Conservation (phyloP, 2,888 invertebrate genomes). For the Cordilura impudica region DNA sequence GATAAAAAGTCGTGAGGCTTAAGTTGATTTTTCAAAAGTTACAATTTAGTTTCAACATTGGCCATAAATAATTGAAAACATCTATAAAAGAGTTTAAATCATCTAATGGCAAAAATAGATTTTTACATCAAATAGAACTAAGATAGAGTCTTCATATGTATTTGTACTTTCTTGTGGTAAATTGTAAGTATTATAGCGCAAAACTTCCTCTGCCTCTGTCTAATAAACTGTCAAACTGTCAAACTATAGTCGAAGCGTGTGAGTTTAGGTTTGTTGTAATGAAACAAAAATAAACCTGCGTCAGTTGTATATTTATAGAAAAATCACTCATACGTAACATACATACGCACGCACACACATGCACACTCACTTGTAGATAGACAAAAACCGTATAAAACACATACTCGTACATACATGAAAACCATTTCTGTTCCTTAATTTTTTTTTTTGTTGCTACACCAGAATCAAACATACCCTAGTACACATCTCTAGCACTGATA, state of each 20-base stretch:
- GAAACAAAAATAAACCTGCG: conserved; percentile 26
- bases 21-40: no score
- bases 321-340: conserved; percentile 5
- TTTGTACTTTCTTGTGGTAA: no score
- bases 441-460: background rate
- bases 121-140: no score
- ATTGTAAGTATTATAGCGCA: no score
- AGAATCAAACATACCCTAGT: background rate
- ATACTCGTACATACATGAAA: background rate
- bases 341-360: background rate
- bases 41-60: no score
- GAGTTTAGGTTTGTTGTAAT: background rate
- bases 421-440: background rate
- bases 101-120: no score
- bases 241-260: background rate
- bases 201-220: background rate
- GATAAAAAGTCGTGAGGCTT: no score
- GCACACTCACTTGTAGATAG: background rate
- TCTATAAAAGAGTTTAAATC: no score
- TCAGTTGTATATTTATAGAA: conserved; percentile 48
- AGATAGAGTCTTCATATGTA: no score
- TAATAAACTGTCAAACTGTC: conserved; percentile 22
- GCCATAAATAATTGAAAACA: no score
- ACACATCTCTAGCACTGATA: no score
- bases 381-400: background rate